Base-by-base conservation (phyloP, 1,140 invertebrate species). In the Eumaeus atala region DNA sequence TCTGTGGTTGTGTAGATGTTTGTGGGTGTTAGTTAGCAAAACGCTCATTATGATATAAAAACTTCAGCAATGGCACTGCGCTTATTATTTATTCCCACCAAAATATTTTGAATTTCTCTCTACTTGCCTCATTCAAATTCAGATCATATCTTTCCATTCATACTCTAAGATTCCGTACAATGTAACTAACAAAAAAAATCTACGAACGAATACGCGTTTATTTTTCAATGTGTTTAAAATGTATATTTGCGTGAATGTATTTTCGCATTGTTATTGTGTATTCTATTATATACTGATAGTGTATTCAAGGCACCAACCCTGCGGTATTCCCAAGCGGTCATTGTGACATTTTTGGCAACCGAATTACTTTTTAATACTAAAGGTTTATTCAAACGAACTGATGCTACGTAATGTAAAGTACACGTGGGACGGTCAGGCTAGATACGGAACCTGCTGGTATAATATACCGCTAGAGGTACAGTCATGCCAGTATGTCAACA, bases 131-230 rank as follows among this genome's bases (percentile, higher is more conserved):
- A 17, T 44, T 44, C 14, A 8, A 17, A 44, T 44, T 44, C 40
- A 16, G 40, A 44, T 44, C 40, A 44, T 44, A 12, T 44, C 40
- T 16, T 44, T 16, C 40, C 12, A 44, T 44, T 44, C 40, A 44
- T 17, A 44, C 40, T 44, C 17, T 14, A 14, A 44, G 21, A n/a
- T 28, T 6, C 16, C 16, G 16, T 14, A 16, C 35, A 10, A 4
- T 44, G 6, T 44, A 44, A 14, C 3, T 16, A 18, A 14, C 14
- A 17, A 6, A 28, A 17, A 44, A 44, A 0, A 1, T 5, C 21
- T 12, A 16, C 40, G 17, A 44, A 14, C 40, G 2, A 44, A 9
- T 16, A 2, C 9, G n/a, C 40, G 9, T 0, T 14, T 16, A 6
- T 16, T 16, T 16, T 16, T 8, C 16, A 16, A 9, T 9, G 2